Percentiles rank a stretch among this genome's conserved stretches.
These are phyloP conservation scores for Nemotelus pantherinus DNA, from an alignment of 2,888 invertebrate species.

Conservation along the genomic window DNA sequence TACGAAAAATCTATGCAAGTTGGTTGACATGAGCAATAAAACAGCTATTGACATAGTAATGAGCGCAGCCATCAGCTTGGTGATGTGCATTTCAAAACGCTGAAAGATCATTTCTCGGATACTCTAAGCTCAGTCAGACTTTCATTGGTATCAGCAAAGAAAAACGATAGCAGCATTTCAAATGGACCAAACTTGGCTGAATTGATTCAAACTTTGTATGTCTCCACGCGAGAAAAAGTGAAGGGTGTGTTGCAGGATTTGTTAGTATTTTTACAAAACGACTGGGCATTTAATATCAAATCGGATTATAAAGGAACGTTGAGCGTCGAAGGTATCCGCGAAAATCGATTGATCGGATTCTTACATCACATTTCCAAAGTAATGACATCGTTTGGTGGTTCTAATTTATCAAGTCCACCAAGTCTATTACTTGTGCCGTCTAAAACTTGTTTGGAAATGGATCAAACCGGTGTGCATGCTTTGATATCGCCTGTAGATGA, in stretches of 20 bases:
- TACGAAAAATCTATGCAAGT: slow-evolving; percentile 86
- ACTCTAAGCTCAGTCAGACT: slow-evolving; percentile 85
- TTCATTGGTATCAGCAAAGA: slow-evolving; percentile 79
- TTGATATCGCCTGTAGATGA: slow-evolving; percentile 80
- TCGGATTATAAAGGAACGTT: slow-evolving; percentile 82
- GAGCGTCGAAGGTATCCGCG: slow-evolving; percentile 86
- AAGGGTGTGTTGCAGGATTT: slow-evolving; percentile 89
- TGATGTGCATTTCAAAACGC: slow-evolving; percentile 78
- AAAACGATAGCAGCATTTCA: slow-evolving; percentile 66
- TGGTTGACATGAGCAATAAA: slow-evolving; percentile 78
- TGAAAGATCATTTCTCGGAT: slow-evolving; percentile 83
- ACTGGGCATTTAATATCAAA: slow-evolving; percentile 89
- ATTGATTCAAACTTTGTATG: slow-evolving; percentile 80
- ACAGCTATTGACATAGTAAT: slow-evolving; percentile 82
- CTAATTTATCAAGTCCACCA: slow-evolving; percentile 74
- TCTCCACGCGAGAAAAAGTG: slow-evolving; percentile 87
- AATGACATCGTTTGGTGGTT: slow-evolving; percentile 67
- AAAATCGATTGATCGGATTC: slow-evolving; percentile 68
- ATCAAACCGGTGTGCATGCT: slow-evolving; percentile 84
- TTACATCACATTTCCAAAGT: slow-evolving; percentile 61
- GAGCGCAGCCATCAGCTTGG: slow-evolving; percentile 80
- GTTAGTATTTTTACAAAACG: slow-evolving; percentile 84
- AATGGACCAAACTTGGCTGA: slow-evolving; percentile 74
- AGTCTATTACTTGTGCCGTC: slow-evolving; percentile 88
- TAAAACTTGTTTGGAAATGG: slow-evolving; percentile 89